phyloP scores from a whole-genome alignment of 1,140 invertebrate species.

The Tetramorium simillimum region DNA sequence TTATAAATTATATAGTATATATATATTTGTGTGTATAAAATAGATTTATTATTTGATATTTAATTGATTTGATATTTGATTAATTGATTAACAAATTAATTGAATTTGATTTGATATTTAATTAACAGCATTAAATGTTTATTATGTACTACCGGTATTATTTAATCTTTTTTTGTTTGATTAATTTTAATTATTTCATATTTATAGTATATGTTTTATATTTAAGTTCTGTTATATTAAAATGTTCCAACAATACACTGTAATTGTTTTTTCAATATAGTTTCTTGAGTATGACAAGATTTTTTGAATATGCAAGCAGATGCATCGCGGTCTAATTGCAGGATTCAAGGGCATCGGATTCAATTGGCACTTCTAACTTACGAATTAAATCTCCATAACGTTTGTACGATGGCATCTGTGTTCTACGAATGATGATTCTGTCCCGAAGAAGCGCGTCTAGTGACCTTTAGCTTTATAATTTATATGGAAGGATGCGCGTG shows the following conservation, averaged over 20 bases:
- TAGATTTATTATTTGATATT: background rate
- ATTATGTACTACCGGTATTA: background rate
- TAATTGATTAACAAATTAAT: no score
- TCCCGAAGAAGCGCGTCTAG: slow-evolving; percentile 69
- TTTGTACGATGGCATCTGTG: slow-evolving; percentile 29
- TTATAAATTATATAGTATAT: no score
- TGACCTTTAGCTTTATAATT: slow-evolving; percentile 79
- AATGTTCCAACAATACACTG: background rate
- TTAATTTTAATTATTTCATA: background rate
- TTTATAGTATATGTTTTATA: background rate
- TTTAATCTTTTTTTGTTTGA: background rate
- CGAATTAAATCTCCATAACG: slow-evolving; percentile 59
- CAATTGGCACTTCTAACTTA: background rate
- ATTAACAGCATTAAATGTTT: background rate
- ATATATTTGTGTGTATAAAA: background rate
- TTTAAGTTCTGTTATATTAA: background rate
- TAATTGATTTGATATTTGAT: background rate
- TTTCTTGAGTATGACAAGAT: no score
- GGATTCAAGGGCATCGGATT: background rate
- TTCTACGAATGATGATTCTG: slow-evolving; percentile 67
- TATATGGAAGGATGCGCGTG: slow-evolving; percentile 71
- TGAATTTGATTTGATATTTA: no score
- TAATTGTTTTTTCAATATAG: background rate
- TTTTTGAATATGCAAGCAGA: background rate
- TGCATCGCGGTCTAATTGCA: background rate